Percentiles rank a stretch among this genome's conserved stretches.
Conservation (phyloP, 1,140 invertebrate species). For the Chymomyza costata region DNA sequence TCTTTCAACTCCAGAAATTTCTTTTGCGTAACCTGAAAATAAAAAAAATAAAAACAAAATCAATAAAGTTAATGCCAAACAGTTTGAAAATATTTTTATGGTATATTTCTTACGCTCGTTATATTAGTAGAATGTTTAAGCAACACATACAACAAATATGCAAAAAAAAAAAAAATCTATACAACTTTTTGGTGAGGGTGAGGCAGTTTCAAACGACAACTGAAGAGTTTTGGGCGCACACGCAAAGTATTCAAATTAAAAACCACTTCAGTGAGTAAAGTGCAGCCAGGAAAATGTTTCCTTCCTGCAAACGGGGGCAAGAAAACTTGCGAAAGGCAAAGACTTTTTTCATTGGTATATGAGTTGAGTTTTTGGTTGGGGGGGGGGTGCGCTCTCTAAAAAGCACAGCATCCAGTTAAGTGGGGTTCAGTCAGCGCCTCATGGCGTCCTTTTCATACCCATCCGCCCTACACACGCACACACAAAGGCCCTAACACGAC, state of each 20-base stretch:
- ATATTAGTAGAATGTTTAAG: conserved; percentile 26
- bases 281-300: conserved; percentile 47
- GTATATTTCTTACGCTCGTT: conserved; percentile 43
- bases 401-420: conserved; percentile 9
- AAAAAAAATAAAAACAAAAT: conserved; percentile 16
- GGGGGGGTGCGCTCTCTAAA: conserved; percentile 5
- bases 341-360: too few relatives aligned
- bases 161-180: conserved; percentile 22
- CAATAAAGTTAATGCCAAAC: conserved; percentile 29
- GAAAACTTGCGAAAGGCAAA: conserved; percentile 14
- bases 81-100: conserved; percentile 12
- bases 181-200: conserved; percentile 5
- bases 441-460: conserved; percentile 2
- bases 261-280: conserved; percentile 48
- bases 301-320: conserved; percentile 28
- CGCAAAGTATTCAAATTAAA: conserved; percentile 69
- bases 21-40: conserved; percentile 74
- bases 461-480: conserved; percentile 3
- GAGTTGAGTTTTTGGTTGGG: too few relatives aligned
- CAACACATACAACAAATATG: conserved; percentile 24
- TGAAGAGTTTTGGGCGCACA: conserved; percentile 21
- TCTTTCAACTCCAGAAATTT: conserved; percentile 75
- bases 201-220: conserved; percentile 4
- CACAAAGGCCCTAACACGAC: too few relatives aligned
- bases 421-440: too few relatives aligned